phyloP scores from a whole-genome alignment of 2,797 vertebrate species.

The Sternarchorhynchus goeldii region DNA sequence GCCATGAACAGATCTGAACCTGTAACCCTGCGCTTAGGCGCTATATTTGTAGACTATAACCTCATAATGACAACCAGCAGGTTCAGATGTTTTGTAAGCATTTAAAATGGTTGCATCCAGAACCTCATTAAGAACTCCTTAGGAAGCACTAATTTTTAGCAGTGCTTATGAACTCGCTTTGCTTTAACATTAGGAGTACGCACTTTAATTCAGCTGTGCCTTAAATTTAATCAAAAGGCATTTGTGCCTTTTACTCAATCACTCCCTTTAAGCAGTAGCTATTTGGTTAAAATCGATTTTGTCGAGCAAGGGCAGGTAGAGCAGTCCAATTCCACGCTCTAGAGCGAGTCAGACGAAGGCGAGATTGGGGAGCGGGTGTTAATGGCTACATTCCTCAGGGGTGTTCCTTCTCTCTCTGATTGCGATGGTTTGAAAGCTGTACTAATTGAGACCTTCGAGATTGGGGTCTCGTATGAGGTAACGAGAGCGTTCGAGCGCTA shows the following conservation, averaged over 20 bases:
- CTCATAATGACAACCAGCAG: not conserved
- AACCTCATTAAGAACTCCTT: not conserved
- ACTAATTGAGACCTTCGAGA: constrained; percentile 68
- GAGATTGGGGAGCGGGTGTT: constrained; percentile 59
- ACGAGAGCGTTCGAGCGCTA: not conserved
- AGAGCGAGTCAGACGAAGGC: constrained; percentile 55
- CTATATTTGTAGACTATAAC: constrained; percentile 10
- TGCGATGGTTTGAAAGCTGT: constrained; percentile 50
- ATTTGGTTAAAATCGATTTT: constrained; percentile 54
- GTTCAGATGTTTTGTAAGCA: not conserved
- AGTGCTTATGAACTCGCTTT: constrained; percentile 30
- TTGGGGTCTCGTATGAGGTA: constrained; percentile 31
- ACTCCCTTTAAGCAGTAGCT: constrained; percentile 45
- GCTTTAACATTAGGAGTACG: constrained; percentile 4
- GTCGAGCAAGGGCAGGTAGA: constrained; percentile 45
- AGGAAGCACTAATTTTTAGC: not conserved
- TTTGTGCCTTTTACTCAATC: constrained; percentile 37
- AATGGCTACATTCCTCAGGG: constrained; percentile 65
- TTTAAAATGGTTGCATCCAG: not conserved
- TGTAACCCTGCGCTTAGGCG: constrained; percentile 17
- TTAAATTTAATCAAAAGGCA: constrained; percentile 47
- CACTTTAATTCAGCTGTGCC: constrained; percentile 21
- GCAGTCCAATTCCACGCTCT: constrained; percentile 42
- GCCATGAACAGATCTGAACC: not conserved
- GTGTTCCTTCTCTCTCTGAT: constrained; percentile 54